Evolutionary conservation across 1,140 invertebrate genomes (phyloP), one percentile per base, ranked within the genome.

Genomic region (Eriocheir sinensis): DNA sequence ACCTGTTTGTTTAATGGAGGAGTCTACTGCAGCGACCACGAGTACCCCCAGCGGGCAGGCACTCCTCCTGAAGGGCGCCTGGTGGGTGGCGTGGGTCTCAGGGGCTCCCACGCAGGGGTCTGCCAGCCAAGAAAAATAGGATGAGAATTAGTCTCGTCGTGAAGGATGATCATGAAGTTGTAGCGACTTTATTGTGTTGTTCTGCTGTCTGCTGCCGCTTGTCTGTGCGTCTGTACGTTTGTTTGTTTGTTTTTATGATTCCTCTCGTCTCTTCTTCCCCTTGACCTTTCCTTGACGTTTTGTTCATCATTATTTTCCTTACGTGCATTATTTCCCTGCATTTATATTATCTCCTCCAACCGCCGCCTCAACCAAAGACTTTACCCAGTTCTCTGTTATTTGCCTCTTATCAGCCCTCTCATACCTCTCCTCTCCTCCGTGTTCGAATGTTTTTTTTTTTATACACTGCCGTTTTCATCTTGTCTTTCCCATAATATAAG

Each of bases 1-100:
- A 72, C 60, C 60, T 72, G 60, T 72, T 72, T 72, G 60, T 72
- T n/a, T 72, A n/a, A n/a, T n/a, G 60, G 60, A 72, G 60, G 60
- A 72, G 60, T 72, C 9, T 72, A n/a, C 60, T 72, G 60, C 60
- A 17, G 60, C 60, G 21, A 8, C 60, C 27, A 72, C 21, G 60
- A 72, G 60, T 21, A 72, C 60, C 60, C 60, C 60, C 27, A 21
- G 21, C 2, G 8, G 27, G 60, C 27, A n/a, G 27, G 60, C 27
- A 21, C 21, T 72, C 60, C 60, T 72, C 60, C 60, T 72, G 27
- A 72, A n/a, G 60, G 21, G 27, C 60, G 60, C 60, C 60, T 72
- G 60, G 60, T 72, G 60, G 60, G 60, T 72, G 60, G 60, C 60
- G 60, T 72, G 1, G 60, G 60, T 72, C 60, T 21, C n/a, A 21